Base-by-base conservation (phyloP, 2,888 invertebrate genomes). In the Laothoe populi region DNA sequence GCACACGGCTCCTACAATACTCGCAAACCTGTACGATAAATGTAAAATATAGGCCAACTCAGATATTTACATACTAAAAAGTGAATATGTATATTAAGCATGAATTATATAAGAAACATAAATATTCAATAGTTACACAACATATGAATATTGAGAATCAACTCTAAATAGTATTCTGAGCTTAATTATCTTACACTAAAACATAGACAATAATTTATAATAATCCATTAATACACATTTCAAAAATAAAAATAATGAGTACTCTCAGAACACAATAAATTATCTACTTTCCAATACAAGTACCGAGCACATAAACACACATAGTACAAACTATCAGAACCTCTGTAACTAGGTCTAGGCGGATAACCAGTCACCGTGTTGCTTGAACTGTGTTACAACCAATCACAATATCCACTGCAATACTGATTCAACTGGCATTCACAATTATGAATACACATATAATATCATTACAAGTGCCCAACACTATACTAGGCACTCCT, bases 311-410 rank as follows among this genome's bases (percentile, higher is more conserved):
- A 19, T 53, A 31, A 31, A 53, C 35, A 35, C 53, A 53, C 31
- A 35, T 35, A 35, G 53, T 35, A 53, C 31, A 19, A 58, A 19
- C 11, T 53, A 48, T 48, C 11, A 35, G 68, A 70, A 71, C 77
- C 70, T 75, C 77, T 70, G 65, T 63, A 79, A 74, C 70, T 81
- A 75, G 79, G 78, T 79, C 79, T 81, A 79, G 80, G 74, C 74
- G 66, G 65, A 65, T 64, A 70, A 71, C 67, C 64, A 71, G 70
- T 72, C 66, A 69, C 62, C 49, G 53, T 31, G 53, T 19, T 11
- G 11, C 26, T 10, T 19, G 31, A 53, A 53, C 53, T 53, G 53
- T 48, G 48, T 53, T 53, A 35, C 35, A 53, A n/a, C 35, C 53
- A 35, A 53, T 35, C 21, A 19, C 53, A 35, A 53, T 19, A 53